Base-by-base conservation (phyloP, 2,113 vertebrate species). In the Lepisosteus osseus region DNA sequence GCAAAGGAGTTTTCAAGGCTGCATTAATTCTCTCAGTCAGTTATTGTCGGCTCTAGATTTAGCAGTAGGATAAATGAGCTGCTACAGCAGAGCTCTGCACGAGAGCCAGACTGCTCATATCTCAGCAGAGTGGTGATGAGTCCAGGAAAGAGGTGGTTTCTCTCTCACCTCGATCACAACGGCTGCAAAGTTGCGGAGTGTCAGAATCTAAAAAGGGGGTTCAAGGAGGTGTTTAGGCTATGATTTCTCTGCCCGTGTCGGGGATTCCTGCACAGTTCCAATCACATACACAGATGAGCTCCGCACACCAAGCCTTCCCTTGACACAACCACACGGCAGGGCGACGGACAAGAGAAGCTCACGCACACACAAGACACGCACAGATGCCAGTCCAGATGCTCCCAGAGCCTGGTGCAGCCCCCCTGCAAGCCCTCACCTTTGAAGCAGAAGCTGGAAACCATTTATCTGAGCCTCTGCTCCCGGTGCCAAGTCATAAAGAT, bases 371-470 rank as follows among this genome's bases (percentile, higher is more conserved):
- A 29, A 29, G 29, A 29, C 29, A 29, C 29, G 29, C 47, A 71
- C 47, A 66, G 15, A 69, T 61, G n/a, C 57, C 54, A 61, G 59
- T 8, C 68, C 68, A 68, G 67, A 68, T 68, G 67, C 67, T 68
- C 3, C 29, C 17, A 7, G 7, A 4, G 15, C 41, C 17, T 40
- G 5, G 45, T 29, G 4, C 56, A 41, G 14, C 43, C 54, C 67
- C 43, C 63, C 73, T 54, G 43, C 40, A 6, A 15, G 11, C 15
- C 29, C 65, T 61, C n/a, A 69, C 67, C 68, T 74, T 70, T 74
- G 73, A 70, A 74, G 67, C 44, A n/a, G 64, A 65, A 74, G 67
- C 73, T 74, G 67, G 73, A 69, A 70, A 6, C 59, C 67, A 40
- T 74, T 70, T 70, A 69, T 74, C 73, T 69, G 44, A 51, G 12